Evolutionary conservation across 1,140 invertebrate species (phyloP).

Genomic region (Dendrolimus punctatus): DNA sequence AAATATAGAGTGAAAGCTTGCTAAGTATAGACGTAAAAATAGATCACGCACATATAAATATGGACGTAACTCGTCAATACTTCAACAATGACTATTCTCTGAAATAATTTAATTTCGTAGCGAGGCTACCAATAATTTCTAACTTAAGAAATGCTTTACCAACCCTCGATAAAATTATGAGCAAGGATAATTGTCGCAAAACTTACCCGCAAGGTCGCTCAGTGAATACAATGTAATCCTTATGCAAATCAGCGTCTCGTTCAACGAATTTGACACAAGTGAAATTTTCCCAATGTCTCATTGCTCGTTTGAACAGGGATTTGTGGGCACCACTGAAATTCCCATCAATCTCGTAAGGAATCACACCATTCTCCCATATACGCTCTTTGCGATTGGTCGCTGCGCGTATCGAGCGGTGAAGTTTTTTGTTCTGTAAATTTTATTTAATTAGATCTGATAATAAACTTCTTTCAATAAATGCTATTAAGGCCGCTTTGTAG

Average conservation of each 20-base stretch:
- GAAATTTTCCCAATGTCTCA: slow-evolving; percentile 99
- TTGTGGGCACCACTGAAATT: slow-evolving; percentile 98
- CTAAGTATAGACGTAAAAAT: too few relatives aligned
- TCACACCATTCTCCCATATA: slow-evolving; percentile 98
- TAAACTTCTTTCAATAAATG: too few relatives aligned
- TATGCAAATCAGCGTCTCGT: slow-evolving; percentile 85
- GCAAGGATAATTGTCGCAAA: background rate
- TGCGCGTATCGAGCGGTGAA: slow-evolving; percentile 78
- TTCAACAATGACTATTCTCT: too few relatives aligned
- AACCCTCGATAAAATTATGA: background rate
- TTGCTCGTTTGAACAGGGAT: slow-evolving; percentile 97
- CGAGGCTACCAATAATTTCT: background rate
- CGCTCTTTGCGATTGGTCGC: slow-evolving; percentile 95
- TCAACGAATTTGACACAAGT: slow-evolving; percentile 99
- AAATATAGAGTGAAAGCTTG: too few relatives aligned
- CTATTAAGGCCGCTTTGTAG: too few relatives aligned
- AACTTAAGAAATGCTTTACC: background rate
- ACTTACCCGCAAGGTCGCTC: slow-evolving; percentile 95
- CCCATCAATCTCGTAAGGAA: slow-evolving; percentile 97
- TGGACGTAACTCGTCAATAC: too few relatives aligned
- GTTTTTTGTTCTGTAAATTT: slow-evolving; percentile 26
- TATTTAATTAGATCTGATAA: too few relatives aligned
- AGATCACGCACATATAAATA: too few relatives aligned
- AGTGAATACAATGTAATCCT: slow-evolving; percentile 98
- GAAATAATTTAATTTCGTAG: too few relatives aligned